Conservation (phyloP, 2,797 vertebrate genomes). For the Ispidina lecontei region DNA sequence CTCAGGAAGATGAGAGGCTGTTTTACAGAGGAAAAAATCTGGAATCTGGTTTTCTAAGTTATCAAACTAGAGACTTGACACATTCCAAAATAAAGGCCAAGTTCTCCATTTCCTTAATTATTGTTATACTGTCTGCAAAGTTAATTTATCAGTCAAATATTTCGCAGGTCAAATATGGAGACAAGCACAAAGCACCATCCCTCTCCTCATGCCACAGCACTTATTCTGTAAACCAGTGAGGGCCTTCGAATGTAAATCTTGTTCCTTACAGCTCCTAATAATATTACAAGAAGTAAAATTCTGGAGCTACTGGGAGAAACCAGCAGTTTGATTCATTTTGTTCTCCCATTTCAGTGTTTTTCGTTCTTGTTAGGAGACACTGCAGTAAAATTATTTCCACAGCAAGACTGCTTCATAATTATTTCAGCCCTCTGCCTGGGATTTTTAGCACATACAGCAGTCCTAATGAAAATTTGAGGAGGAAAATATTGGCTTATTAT, state of each 20-base stretch:
- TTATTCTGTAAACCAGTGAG: neutral
- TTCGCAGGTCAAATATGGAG: neutral
- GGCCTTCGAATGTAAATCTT: neutral
- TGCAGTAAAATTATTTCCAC: neutral
- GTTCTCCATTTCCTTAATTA: neutral
- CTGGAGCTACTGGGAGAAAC: neutral
- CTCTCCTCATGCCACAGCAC: accelerated
- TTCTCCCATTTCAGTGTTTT: neutral
- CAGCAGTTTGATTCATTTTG: neutral
- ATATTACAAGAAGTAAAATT: neutral
- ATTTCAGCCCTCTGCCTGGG: neutral
- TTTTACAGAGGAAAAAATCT: neutral
- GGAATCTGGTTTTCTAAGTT: neutral
- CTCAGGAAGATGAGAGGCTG: neutral
- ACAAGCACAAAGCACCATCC: neutral
- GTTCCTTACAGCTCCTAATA: neutral
- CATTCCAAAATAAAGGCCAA: neutral
- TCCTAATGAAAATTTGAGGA: neutral
- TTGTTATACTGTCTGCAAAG: neutral
- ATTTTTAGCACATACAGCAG: neutral
- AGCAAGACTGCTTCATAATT: neutral
- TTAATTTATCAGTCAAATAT: neutral
- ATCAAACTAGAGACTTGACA: neutral
- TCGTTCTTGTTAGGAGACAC: neutral
- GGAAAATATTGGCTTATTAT: neutral